Conservation (phyloP, 2,797 vertebrate species). For the Xiphophorus birchmanni region DNA sequence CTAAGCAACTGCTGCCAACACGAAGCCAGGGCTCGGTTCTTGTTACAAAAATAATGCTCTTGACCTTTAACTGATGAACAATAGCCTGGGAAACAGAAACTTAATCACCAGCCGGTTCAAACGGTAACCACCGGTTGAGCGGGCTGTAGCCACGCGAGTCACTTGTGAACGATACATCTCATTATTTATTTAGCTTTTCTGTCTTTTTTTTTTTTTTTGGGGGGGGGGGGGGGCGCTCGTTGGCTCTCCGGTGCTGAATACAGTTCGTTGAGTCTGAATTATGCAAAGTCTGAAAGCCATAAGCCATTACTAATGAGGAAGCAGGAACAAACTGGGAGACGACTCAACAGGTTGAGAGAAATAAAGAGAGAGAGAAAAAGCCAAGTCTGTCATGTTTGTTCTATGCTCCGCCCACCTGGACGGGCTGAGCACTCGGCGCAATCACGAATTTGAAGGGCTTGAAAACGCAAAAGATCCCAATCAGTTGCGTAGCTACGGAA, state of each 20-base stretch:
- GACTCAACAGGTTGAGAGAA: slow-evolving; percentile 39
- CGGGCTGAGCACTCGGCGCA: slow-evolving; percentile 43
- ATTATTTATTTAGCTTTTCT: background rate
- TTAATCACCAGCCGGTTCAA: slow-evolving; percentile 66
- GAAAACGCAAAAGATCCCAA: slow-evolving; percentile 25
- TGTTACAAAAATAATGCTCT: slow-evolving; percentile 64
- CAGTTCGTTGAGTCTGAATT: slow-evolving; percentile 45
- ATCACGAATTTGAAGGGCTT: slow-evolving; percentile 44
- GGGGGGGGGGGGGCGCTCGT: too few relatives aligned
- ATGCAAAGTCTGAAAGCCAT: slow-evolving; percentile 46
- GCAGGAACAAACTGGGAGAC: slow-evolving; percentile 43
- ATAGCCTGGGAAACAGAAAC: slow-evolving; percentile 56
- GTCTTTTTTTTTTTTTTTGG: background rate
- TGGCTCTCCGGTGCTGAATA: slow-evolving; percentile 13
- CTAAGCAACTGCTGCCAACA: slow-evolving; percentile 44
- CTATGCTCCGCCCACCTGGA: slow-evolving; percentile 47
- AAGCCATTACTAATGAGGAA: slow-evolving; percentile 56
- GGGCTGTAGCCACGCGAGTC: slow-evolving; percentile 47
- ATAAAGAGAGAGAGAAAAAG: background rate
- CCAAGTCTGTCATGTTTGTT: slow-evolving; percentile 39
- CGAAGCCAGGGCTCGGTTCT: slow-evolving; percentile 54
- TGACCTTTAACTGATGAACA: slow-evolving; percentile 75
- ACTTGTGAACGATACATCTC: slow-evolving; percentile 57
- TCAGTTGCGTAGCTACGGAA: slow-evolving; percentile 18
- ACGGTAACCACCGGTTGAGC: slow-evolving; percentile 68